Evolutionary conservation across 2,113 vertebrate genomes (phyloP).

Genomic region (Phalacrocorax brasilianus): DNA sequence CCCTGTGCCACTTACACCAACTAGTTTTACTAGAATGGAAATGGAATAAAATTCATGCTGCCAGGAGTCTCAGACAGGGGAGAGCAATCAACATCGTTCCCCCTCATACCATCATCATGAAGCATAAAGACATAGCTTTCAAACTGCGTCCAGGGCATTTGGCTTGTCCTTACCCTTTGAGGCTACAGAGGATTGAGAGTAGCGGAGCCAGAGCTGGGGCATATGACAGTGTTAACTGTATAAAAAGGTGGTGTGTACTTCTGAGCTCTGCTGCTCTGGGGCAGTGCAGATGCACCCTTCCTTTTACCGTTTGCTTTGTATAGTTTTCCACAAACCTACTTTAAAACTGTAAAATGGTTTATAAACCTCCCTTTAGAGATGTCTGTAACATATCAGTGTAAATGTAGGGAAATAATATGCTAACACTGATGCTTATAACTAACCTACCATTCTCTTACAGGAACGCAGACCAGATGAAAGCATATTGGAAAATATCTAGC

Average conservation of each 20-base stretch:
- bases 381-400: background rate
- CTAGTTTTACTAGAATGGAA: background rate
- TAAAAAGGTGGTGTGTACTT: background rate
- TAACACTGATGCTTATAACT: background rate
- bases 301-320: background rate
- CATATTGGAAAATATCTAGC: slow-evolving; percentile 91
- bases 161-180: background rate
- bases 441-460: slow-evolving; percentile 65
- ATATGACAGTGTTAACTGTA: background rate
- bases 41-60: background rate
- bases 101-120: background rate
- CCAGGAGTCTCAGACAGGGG: background rate
- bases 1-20: rapidly evolving
- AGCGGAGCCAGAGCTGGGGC: background rate
- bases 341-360: background rate
- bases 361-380: background rate
- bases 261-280: background rate
- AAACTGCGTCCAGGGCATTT: background rate
- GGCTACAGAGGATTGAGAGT: background rate
- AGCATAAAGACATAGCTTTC: background rate
- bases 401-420: background rate
- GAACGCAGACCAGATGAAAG: slow-evolving; percentile 95
- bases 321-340: background rate
- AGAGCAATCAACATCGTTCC: background rate
- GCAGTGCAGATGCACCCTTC: background rate